Percentiles rank a stretch among this genome's conserved stretches.
These are phyloP conservation scores for Drosophila meridiana DNA, from an alignment of 2,888 invertebrate genomes.

Conservation along the genomic window DNA sequence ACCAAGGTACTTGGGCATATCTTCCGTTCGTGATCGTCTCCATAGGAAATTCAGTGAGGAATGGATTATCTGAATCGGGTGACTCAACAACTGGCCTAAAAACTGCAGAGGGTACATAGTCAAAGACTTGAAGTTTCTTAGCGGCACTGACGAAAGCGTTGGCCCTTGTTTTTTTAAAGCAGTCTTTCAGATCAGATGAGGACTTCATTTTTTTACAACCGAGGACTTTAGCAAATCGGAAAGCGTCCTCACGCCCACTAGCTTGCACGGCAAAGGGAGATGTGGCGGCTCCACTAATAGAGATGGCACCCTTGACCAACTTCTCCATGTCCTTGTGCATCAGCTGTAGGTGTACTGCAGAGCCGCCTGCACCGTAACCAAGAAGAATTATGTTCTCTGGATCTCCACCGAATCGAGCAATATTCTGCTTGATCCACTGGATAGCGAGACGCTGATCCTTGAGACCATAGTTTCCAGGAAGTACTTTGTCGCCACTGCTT, in stretches of 20 bases:
- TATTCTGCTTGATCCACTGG: constrained; percentile 54
- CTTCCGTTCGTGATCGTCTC: background rate
- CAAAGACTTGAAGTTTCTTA: background rate
- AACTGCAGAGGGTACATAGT: background rate
- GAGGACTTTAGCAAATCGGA: constrained; percentile 87
- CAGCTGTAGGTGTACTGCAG: constrained; percentile 90
- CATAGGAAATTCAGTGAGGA: background rate
- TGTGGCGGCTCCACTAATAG: constrained; percentile 90
- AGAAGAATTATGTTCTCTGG: constrained; percentile 89
- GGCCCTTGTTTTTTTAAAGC: background rate
- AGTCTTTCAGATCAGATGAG: constrained; percentile 86
- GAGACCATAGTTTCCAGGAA: constrained; percentile 85
- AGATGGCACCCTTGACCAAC: constrained; percentile 75
- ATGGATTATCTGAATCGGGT: background rate
- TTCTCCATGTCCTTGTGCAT: constrained; percentile 86
- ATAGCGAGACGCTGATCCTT: constrained; percentile 62
- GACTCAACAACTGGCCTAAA: constrained; percentile 8
- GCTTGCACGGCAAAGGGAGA: constrained; percentile 87
- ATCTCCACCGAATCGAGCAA: constrained; percentile 83
- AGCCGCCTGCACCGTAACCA: constrained; percentile 91
- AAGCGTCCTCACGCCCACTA: constrained; percentile 87
- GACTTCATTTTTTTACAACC: constrained; percentile 87
- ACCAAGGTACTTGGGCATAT: constrained; percentile 59
- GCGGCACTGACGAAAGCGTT: background rate
- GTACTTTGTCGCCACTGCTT: constrained; percentile 89